Evolutionary conservation across 2,113 vertebrate species (phyloP).

Genomic region (Melanotaenia duboulayi): DNA sequence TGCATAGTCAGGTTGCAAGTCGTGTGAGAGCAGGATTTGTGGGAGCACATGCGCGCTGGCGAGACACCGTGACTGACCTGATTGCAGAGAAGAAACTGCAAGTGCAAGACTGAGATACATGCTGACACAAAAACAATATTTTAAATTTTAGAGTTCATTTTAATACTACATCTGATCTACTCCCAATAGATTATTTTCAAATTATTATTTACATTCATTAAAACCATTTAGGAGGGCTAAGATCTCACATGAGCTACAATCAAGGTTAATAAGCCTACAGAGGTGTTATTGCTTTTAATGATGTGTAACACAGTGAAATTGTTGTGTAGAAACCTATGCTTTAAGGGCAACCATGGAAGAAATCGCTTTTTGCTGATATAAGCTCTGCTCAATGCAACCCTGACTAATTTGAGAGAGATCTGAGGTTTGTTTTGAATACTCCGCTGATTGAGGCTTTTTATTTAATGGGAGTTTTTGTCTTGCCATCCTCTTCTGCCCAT

Average conservation of each 20-base stretch:
- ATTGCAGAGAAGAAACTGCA: conserved; percentile 46
- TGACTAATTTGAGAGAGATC: not conserved
- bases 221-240: not conserved
- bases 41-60: conserved; percentile 42
- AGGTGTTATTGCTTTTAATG: not conserved
- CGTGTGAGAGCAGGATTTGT: conserved; percentile 60
- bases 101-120: conserved; percentile 3
- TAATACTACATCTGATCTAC: not conserved
- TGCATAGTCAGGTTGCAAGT: conserved; percentile 64
- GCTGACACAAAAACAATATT: not conserved
- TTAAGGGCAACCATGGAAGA: not conserved
- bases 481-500: not conserved
- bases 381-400: not conserved
- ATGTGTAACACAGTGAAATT: not conserved
- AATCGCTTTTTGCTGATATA: not conserved
- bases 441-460: too few relatives aligned
- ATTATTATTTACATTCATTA: not conserved
- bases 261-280: not conserved
- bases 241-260: too few relatives aligned
- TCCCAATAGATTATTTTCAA: not conserved
- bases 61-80: conserved; percentile 57
- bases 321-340: not conserved
- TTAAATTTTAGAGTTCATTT: not conserved
- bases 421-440: not conserved
- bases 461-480: too few relatives aligned